Conservation (phyloP, 2,888 invertebrate species). For the Agriopis leucophaearia region DNA sequence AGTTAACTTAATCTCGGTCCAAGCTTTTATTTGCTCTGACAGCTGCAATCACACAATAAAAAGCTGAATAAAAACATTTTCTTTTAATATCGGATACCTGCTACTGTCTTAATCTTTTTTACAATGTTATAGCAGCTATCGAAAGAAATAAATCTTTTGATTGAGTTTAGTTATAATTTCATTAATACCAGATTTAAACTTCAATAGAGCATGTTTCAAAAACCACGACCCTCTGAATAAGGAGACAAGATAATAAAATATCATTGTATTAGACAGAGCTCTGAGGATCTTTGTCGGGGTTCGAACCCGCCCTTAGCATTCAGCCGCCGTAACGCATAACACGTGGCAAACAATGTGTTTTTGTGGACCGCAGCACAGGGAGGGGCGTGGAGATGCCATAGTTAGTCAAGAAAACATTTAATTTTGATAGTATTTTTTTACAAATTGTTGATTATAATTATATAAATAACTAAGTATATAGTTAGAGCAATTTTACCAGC, state of each 20-base stretch:
- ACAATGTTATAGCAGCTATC: too few species aligned
- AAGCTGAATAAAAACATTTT: too few species aligned
- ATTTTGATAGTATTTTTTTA: slow-evolving; percentile 4
- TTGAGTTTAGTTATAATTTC: too few species aligned
- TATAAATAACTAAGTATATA: background rate
- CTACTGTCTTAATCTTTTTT: too few species aligned
- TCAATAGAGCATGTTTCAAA: slow-evolving; percentile 8
- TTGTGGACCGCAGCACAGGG: slow-evolving; percentile 67
- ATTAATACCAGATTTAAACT: background rate
- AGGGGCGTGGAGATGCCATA: slow-evolving; percentile 51
- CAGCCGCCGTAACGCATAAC: slow-evolving; percentile 74
- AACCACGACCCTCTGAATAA: slow-evolving; percentile 13
- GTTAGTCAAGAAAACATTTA: slow-evolving; percentile 11
- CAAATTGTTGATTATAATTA: background rate
- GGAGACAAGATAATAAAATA: slow-evolving; percentile 45
- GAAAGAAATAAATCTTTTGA: too few species aligned
- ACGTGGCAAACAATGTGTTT: slow-evolving; percentile 85
- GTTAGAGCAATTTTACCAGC: too few species aligned
- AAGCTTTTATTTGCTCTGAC: too few species aligned
- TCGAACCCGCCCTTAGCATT: slow-evolving; percentile 76
- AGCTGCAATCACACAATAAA: too few species aligned
- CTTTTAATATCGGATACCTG: too few species aligned
- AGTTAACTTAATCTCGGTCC: too few species aligned
- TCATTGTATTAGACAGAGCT: slow-evolving; percentile 20
- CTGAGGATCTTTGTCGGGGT: slow-evolving; percentile 53